Evolutionary conservation across 1,140 invertebrate genomes (phyloP).

Genomic region (Drosophila baimaii): DNA sequence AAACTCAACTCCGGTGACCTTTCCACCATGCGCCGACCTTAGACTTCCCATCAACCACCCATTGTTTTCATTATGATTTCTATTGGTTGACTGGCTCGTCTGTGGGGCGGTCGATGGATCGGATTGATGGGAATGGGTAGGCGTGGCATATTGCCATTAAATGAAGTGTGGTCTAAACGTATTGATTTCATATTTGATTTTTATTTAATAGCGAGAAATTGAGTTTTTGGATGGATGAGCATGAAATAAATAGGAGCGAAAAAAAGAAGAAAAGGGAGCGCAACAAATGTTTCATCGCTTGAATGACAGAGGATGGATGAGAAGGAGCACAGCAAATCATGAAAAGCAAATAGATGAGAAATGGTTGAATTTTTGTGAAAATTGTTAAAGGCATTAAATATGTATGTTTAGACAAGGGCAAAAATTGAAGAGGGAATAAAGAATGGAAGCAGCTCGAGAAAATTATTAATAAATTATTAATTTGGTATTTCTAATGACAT

Average conservation of each 20-base stretch:
- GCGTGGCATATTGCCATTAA: slow-evolving; percentile 49
- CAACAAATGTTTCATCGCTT: slow-evolving; percentile 31
- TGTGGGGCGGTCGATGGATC: background rate
- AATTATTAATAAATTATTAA: background rate
- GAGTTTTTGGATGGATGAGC: slow-evolving; percentile 60
- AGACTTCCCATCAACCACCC: slow-evolving; percentile 24
- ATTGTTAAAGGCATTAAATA: slow-evolving; percentile 6
- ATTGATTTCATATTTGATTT: slow-evolving; percentile 77
- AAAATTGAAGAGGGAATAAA: background rate
- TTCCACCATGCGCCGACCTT: background rate
- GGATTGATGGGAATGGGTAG: slow-evolving; percentile 22
- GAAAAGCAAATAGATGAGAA: slow-evolving; percentile 35
- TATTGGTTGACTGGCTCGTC: slow-evolving; percentile 43
- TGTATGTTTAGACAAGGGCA: slow-evolving; percentile 7
- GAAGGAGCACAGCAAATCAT: slow-evolving; percentile 5
- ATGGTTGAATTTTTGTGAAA: background rate
- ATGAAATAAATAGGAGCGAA: slow-evolving; percentile 16
- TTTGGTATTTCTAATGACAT: background rate
- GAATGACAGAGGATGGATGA: background rate
- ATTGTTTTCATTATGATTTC: slow-evolving; percentile 68
- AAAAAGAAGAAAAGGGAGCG: background rate
- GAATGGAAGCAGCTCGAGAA: background rate
- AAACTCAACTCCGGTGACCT: slow-evolving; percentile 29
- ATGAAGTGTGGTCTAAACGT: slow-evolving; percentile 62
- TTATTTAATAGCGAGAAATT: slow-evolving; percentile 70